Base-by-base conservation (phyloP, 2,797 vertebrate species). In the Heterohyrax brucei region DNA sequence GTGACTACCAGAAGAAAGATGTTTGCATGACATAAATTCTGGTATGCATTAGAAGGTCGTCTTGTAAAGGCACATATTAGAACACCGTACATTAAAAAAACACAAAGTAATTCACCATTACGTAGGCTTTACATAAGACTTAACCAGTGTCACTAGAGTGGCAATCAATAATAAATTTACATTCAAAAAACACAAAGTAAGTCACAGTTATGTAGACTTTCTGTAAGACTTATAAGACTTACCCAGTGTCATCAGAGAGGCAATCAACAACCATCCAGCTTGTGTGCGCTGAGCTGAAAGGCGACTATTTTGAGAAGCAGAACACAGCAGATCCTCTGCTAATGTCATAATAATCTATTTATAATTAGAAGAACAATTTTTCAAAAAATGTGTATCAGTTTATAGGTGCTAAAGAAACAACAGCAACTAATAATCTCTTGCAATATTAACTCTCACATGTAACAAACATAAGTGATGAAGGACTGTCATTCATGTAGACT, bases 321-420 rank as follows among this genome's bases (percentile, higher is more conserved):
- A 99, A 92, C 99, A 99, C 89, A 99, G 97, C 80, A 99, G 98
- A 95, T 99, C 99, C 79, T 99, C 99, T 70, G 99, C 99, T 97
- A 99, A 97, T 33, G 86, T 94, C 98, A 99, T 98, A 70, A 99
- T 98, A 95, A 99, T 97, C 99, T 99, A 89, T 79, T 96, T 66
- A 94, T 30, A 30, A 24, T 89, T 1, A 93, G 72, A 97, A 97
- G 95, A 98, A 95, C 1, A 98, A 92, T 19, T 75, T 12, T 56
- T 50, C 70, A 87, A 80, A 88, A 92, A 78, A 68, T 22, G 56
- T 3, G 0, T 50, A 83, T 97, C 64, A 96, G 39, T 82, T 97
- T 96, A 39, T 89, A 82, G 39, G 10, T 64, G 78, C 21, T 83
- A 50, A 68, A 84, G 12, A 97, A 73, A 89, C 30, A 53, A 80